Percentiles rank a stretch among this genome's conserved stretches.
Evolutionary conservation across 2,113 vertebrate genomes (phyloP).

Genomic region (Beaufortia kweichowensis): DNA sequence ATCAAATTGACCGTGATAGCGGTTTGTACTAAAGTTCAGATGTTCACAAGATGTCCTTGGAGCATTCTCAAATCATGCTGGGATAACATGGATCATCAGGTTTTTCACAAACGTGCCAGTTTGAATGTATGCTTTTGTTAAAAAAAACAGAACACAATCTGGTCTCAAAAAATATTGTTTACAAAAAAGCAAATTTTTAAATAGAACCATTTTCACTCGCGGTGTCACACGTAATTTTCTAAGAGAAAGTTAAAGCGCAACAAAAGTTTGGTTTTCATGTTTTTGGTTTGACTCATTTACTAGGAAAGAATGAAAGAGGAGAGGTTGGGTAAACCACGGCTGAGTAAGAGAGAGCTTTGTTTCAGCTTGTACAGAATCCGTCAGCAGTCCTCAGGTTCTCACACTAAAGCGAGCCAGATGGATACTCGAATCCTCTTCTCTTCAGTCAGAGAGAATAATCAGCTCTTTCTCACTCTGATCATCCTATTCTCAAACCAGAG

Average conservation of each 20-base stretch:
- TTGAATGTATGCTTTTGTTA: too few relatives aligned
- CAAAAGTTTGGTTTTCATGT: background rate
- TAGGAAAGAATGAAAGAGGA: slow-evolving; percentile 26
- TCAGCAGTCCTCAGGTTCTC: slow-evolving; percentile 73
- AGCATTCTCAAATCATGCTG: too few relatives aligned
- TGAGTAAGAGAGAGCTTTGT: slow-evolving; percentile 62
- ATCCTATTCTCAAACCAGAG: slow-evolving; percentile 33
- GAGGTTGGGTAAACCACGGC: slow-evolving; percentile 13
- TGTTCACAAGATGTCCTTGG: too few relatives aligned
- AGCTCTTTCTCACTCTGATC: slow-evolving; percentile 41
- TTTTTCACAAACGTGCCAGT: too few relatives aligned
- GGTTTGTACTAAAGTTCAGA: too few relatives aligned
- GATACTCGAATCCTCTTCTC: slow-evolving; percentile 29
- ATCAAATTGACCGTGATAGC: too few relatives aligned
- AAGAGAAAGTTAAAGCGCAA: background rate
- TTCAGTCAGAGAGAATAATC: slow-evolving; percentile 40
- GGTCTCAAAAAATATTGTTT: too few relatives aligned
- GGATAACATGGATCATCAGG: too few relatives aligned
- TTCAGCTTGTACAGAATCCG: slow-evolving; percentile 76
- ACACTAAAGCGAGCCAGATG: slow-evolving; percentile 60
- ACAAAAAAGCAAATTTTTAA: too few relatives aligned
- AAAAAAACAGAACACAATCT: too few relatives aligned
- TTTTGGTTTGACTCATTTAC: slow-evolving; percentile 18
- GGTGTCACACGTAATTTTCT: background rate
- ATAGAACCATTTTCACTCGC: too few relatives aligned